A percentile compares a stretch with the other conserved stretches of the same genome.
Evolutionary conservation across 2,797 vertebrate species (phyloP).

Genomic region (Phalanger gymnotis): DNA sequence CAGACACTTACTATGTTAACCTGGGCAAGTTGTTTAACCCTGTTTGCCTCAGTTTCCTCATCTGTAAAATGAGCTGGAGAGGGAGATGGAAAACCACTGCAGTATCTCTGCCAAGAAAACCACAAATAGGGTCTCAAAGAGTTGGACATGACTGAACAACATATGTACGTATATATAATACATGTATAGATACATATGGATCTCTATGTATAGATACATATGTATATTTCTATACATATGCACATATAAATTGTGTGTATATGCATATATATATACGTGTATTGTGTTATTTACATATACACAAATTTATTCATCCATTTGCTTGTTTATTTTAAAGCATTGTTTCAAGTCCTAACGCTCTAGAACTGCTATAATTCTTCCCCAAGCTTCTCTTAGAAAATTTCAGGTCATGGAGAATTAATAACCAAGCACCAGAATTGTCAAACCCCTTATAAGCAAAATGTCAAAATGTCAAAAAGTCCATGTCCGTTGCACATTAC

Average conservation of each 20-base stretch:
- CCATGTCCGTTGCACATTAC: slow-evolving; percentile 22
- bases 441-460: slow-evolving; percentile 1
- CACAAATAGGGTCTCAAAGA: background rate
- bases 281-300: background rate
- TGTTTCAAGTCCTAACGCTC: background rate
- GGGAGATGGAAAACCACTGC: background rate
- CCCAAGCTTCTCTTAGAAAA: slow-evolving; percentile 43
- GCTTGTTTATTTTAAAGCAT: background rate
- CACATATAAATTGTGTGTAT: background rate
- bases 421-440: slow-evolving; percentile 50
- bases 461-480: slow-evolving; percentile 51
- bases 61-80: background rate
- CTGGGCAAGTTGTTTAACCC: background rate
- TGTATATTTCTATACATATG: background rate
- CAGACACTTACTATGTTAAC: background rate
- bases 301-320: background rate
- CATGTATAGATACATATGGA: too few relatives aligned
- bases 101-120: background rate
- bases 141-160: background rate
- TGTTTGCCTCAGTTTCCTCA: background rate
- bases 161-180: background rate
- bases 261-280: background rate
- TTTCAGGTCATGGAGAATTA: slow-evolving; percentile 43
- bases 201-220: background rate
- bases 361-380: background rate